Percentiles rank a stretch among this genome's conserved stretches.
These are phyloP conservation scores for Zelleria hepariella DNA, from an alignment of 2,888 invertebrate species.

Conservation along the genomic window DNA sequence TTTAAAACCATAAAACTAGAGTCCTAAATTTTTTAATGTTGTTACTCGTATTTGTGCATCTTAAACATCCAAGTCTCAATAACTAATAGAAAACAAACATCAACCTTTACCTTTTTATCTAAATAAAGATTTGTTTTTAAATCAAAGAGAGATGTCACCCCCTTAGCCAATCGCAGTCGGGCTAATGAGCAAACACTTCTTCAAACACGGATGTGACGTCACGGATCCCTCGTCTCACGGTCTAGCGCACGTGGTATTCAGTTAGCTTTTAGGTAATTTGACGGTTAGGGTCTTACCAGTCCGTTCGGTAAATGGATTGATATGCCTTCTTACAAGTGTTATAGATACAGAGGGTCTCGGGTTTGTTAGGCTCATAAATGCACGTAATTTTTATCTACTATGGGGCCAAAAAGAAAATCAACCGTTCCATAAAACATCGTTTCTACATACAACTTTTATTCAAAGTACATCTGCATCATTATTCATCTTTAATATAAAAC, in stretches of 20 bases:
- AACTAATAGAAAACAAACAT: background rate
- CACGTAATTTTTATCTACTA: too few species aligned
- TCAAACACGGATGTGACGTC: background rate
- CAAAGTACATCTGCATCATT: too few species aligned
- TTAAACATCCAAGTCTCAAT: too few species aligned
- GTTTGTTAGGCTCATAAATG: too few species aligned
- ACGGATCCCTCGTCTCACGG: slow-evolving; percentile 2
- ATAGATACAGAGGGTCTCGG: too few species aligned
- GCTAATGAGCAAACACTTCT: slow-evolving; percentile 11
- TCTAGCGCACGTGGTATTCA: background rate
- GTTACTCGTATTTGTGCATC: too few species aligned
- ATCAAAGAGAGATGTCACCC: background rate
- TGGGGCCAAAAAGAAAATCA: too few species aligned
- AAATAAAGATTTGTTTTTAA: background rate
- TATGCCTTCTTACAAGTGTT: background rate
- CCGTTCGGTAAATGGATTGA: background rate
- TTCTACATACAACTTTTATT: too few species aligned
- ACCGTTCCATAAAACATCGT: too few species aligned
- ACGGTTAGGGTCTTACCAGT: background rate
- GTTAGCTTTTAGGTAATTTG: background rate
- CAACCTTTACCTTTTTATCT: background rate
- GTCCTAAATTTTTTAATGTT: too few species aligned
- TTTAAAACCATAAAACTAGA: background rate
- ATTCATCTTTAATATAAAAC: too few species aligned
- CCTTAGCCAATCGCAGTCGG: slow-evolving; percentile 4